Evolutionary conservation across 2,888 invertebrate genomes (phyloP).

Genomic region (Polietes domitor): DNA sequence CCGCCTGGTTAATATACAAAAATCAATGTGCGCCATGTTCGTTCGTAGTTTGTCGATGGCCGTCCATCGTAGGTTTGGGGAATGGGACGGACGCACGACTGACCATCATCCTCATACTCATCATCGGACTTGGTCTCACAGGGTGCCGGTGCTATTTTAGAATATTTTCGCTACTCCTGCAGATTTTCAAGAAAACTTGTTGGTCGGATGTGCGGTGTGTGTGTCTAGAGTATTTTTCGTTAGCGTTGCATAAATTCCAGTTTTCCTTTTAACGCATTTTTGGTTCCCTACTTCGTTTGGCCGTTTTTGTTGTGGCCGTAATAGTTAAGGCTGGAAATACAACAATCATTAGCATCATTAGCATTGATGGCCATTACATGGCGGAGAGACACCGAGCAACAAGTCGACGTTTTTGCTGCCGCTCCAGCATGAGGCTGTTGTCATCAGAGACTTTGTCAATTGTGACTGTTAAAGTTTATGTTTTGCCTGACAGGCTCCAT

Average conservation of each 20-base stretch:
- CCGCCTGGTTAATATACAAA: conserved; percentile 35
- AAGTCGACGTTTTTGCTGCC: conserved; percentile 43
- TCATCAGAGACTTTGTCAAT: conserved; percentile 65
- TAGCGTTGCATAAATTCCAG: conserved; percentile 58
- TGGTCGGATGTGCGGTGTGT: conserved; percentile 23
- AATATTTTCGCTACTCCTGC: conserved; percentile 42
- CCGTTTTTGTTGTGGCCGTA: conserved; percentile 33
- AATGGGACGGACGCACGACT: no score
- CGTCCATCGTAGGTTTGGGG: no score
- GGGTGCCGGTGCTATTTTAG: conserved; percentile 53
- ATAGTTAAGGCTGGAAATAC: conserved; percentile 56
- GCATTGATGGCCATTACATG: conserved; percentile 67
- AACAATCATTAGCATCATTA: conserved; percentile 70
- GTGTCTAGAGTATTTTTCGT: conserved; percentile 51
- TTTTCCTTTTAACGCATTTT: conserved; percentile 62
- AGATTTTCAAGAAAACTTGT: conserved; percentile 43
- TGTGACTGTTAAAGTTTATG: conserved; percentile 69
- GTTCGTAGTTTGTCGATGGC: no score
- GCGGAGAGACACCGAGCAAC: conserved; percentile 50
- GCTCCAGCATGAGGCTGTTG: conserved; percentile 17
- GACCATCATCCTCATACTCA: conserved; percentile 14
- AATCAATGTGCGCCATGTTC: conserved; percentile 14
- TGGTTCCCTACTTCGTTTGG: conserved; percentile 46
- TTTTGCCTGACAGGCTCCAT: conserved; percentile 70
- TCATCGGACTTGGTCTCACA: conserved; percentile 4